phyloP scores from a whole-genome alignment of 2,113 vertebrate genomes.

The Chaetura pelagica region DNA sequence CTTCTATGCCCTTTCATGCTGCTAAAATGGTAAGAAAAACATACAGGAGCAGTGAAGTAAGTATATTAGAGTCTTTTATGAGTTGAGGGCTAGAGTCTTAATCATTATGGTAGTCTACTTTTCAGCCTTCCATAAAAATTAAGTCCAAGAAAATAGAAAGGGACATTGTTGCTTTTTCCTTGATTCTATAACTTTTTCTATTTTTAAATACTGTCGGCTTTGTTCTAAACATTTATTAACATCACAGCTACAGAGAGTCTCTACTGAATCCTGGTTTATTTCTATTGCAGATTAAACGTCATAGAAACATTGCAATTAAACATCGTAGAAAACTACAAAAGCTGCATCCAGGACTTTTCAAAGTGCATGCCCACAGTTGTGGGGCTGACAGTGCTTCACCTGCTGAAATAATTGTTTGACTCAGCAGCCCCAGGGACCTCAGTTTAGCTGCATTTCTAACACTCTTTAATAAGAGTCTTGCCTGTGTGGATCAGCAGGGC shows the following conservation, averaged over 20 bases:
- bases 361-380: neutral
- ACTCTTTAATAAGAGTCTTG: neutral
- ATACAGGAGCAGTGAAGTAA: neutral
- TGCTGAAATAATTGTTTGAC: neutral
- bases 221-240: neutral
- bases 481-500: neutral
- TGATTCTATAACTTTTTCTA: neutral
- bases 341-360: neutral
- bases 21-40: neutral
- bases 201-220: neutral
- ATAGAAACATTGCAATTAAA: neutral
- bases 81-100: neutral
- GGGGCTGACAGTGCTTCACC: neutral
- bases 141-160: neutral
- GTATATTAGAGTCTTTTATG: neutral
- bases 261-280: neutral
- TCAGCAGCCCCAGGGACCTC: neutral
- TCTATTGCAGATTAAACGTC: neutral
- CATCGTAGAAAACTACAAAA: neutral
- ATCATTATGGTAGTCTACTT: neutral
- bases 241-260: neutral
- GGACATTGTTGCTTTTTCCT: neutral
- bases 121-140: neutral
- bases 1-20: neutral
- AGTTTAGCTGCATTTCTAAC: neutral